These are phyloP conservation scores for Takifugu flavidus DNA, from an alignment of 2,113 vertebrate species.

Conservation along the genomic window DNA sequence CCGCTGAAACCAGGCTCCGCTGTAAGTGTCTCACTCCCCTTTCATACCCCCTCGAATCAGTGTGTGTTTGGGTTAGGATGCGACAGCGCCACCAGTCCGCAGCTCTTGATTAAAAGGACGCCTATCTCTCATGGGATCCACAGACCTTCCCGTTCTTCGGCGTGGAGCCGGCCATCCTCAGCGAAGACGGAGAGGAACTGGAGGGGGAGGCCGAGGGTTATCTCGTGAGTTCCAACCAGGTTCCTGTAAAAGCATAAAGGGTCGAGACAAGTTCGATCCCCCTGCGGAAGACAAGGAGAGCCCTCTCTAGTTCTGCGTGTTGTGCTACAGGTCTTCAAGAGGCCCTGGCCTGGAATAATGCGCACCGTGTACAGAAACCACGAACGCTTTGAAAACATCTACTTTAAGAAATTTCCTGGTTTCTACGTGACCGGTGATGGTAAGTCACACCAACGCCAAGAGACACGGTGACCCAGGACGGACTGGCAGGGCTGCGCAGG, in stretches of 20 bases:
- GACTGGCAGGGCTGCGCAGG: neutral
- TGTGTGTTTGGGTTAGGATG: neutral
- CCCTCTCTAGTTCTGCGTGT: neutral
- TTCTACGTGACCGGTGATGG: slow-evolving; percentile 82
- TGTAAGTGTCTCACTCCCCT: slow-evolving; percentile 60
- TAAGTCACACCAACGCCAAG: slow-evolving; percentile 37
- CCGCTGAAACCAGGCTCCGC: slow-evolving; percentile 81
- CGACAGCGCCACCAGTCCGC: neutral
- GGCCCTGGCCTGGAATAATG: slow-evolving; percentile 82
- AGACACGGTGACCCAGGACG: neutral
- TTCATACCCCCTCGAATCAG: neutral
- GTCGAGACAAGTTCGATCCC: too few species aligned
- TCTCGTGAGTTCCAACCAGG: slow-evolving; percentile 62
- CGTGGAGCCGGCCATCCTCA: slow-evolving; percentile 75
- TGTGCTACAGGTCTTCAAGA: slow-evolving; percentile 72
- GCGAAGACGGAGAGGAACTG: slow-evolving; percentile 78
- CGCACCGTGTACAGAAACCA: slow-evolving; percentile 73
- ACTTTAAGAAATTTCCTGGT: slow-evolving; percentile 81
- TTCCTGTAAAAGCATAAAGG: neutral
- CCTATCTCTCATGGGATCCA: slow-evolving; percentile 6
- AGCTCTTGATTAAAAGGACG: neutral
- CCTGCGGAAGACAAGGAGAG: too few species aligned
- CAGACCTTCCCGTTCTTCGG: slow-evolving; percentile 83
- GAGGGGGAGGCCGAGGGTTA: slow-evolving; percentile 81
- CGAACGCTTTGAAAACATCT: slow-evolving; percentile 77